A percentile compares a stretch with the other conserved stretches of the same genome.
Evolutionary conservation across 1,140 invertebrate species (phyloP).

Genomic region (Zaprionus lachaisei): DNA sequence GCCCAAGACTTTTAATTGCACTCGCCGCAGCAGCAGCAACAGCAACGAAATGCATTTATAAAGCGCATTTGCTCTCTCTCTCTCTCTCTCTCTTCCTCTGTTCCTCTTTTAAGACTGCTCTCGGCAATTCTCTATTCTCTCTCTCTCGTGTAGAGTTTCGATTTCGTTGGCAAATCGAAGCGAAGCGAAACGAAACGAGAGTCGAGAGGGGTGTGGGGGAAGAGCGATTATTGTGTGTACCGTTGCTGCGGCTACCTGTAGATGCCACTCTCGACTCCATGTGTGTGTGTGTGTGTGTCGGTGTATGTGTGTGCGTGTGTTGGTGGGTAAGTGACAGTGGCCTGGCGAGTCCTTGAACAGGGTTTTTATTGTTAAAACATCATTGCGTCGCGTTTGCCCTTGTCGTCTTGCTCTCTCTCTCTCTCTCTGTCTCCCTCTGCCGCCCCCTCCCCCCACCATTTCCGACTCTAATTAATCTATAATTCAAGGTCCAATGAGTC

Average conservation of each 20-base stretch:
- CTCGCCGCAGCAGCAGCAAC: constrained; percentile 35
- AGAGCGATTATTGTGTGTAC: constrained; percentile 59
- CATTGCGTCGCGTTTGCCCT: constrained; percentile 27
- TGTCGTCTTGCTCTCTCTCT: constrained; percentile 11
- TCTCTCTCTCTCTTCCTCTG: not conserved
- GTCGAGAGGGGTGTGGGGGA: not conserved
- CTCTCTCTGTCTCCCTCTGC: not conserved
- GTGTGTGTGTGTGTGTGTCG: not conserved
- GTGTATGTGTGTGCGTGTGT: constrained; percentile 22
- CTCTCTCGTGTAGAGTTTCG: constrained; percentile 68
- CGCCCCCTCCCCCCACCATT: constrained; percentile 26
- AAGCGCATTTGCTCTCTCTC: constrained; percentile 52
- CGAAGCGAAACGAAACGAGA: constrained; percentile 3
- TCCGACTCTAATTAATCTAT: constrained; percentile 78
- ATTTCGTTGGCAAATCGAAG: constrained; percentile 80
- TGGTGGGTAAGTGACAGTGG: constrained; percentile 28
- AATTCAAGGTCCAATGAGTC: constrained; percentile 75
- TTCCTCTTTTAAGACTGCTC: constrained; percentile 18
- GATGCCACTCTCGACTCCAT: constrained; percentile 57
- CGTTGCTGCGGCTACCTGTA: constrained; percentile 82
- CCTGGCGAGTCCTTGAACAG: constrained; percentile 65
- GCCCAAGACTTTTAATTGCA: constrained; percentile 23
- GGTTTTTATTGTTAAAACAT: constrained; percentile 57
- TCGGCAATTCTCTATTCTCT: constrained; percentile 7
- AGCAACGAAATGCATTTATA: constrained; percentile 60